Conservation (phyloP, 2,113 vertebrate species). For the Brachirus orientalis region DNA sequence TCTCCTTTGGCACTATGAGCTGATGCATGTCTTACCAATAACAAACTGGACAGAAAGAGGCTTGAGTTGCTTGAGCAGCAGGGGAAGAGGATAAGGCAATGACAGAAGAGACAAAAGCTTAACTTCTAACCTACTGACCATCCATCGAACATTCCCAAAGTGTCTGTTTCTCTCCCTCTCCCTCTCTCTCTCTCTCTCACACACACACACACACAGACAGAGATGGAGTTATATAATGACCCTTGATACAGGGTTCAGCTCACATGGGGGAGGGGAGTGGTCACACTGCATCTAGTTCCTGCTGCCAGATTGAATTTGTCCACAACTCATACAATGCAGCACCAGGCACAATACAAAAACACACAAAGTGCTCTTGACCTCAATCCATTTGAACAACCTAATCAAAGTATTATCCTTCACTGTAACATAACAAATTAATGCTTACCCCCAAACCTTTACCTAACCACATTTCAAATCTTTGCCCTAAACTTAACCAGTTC, state of each 20-base stretch:
- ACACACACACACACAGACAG: slow-evolving; percentile 12
- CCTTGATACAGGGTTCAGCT: slow-evolving; percentile 51
- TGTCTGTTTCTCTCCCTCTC: too few species aligned
- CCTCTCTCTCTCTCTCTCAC: too few species aligned
- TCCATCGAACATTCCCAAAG: slow-evolving; percentile 36
- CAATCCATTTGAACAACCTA: too few species aligned
- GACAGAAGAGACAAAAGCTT: slow-evolving; percentile 25
- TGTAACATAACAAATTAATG: too few species aligned
- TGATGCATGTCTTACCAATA: neutral
- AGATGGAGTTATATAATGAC: slow-evolving; percentile 66
- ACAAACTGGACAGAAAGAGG: neutral
- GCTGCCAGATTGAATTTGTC: slow-evolving; percentile 73
- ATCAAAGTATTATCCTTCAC: too few species aligned
- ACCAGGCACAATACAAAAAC: slow-evolving; percentile 12
- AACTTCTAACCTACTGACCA: slow-evolving; percentile 58
- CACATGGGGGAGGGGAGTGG: slow-evolving; percentile 53
- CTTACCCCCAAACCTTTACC: too few species aligned
- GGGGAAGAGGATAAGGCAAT: slow-evolving; percentile 9
- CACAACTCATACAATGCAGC: slow-evolving; percentile 54
- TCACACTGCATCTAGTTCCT: slow-evolving; percentile 66
- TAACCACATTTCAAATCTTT: too few species aligned
- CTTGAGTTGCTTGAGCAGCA: slow-evolving; percentile 18
- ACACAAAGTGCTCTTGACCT: neutral
- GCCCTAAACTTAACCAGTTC: too few species aligned
- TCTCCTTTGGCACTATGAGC: neutral